These are phyloP conservation scores for Sisyra nigra DNA, from an alignment of 2,888 invertebrate genomes.

Conservation along the genomic window DNA sequence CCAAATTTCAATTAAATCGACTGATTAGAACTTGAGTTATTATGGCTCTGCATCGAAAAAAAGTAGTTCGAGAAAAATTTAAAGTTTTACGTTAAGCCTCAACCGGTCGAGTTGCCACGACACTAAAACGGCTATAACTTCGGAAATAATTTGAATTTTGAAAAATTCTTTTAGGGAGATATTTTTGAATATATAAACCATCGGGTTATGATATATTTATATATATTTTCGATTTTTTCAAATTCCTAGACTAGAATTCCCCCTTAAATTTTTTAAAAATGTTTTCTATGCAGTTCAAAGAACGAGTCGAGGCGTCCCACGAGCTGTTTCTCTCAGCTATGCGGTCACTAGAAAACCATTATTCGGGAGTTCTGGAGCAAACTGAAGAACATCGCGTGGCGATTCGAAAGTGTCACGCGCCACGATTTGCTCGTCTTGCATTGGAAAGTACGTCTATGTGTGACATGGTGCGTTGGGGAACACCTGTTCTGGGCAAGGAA, in stretches of 20 bases:
- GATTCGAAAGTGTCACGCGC: constrained; percentile 63
- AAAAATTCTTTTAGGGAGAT: no score
- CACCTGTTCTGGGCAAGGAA: constrained; percentile 45
- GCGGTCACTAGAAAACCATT: constrained; percentile 48
- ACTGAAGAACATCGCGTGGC: constrained; percentile 65
- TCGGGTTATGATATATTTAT: background rate
- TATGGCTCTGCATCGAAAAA: no score
- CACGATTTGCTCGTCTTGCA: constrained; percentile 62
- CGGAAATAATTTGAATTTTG: no score
- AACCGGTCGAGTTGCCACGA: no score
- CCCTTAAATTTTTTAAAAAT: constrained; percentile 10
- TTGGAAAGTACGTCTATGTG: constrained; percentile 71
- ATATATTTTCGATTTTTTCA: background rate
- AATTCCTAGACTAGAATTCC: no score
- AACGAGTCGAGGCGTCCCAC: constrained; percentile 58
- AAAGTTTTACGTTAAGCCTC: no score
- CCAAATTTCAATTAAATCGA: no score
- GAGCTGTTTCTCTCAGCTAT: constrained; percentile 61
- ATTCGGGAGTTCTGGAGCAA: constrained; percentile 55
- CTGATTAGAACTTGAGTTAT: no score
- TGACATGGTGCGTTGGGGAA: constrained; percentile 59
- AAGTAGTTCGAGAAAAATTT: background rate
- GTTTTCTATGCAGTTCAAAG: constrained; percentile 47
- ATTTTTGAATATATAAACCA: no score
- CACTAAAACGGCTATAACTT: no score